These are phyloP conservation scores for Pan paniscus DNA, from an alignment of 2,113 vertebrate species.

Conservation along the genomic window DNA sequence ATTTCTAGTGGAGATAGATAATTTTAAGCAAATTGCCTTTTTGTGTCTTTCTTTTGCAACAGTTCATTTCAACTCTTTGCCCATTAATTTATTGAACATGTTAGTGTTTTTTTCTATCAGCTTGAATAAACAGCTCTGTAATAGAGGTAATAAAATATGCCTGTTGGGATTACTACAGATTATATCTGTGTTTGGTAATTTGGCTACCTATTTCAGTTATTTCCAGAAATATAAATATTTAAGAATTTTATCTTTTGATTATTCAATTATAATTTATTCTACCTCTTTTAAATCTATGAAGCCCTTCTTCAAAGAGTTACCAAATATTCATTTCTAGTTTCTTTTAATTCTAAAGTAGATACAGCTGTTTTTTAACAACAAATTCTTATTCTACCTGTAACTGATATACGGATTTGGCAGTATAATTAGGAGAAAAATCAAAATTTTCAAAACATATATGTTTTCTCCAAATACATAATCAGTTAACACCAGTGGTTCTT, in stretches of 20 bases:
- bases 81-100: not conserved
- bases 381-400: not conserved
- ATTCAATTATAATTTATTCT: slow-evolving; percentile 9
- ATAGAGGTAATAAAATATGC: not conserved
- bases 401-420: not conserved
- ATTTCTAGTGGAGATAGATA: not conserved
- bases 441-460: not conserved
- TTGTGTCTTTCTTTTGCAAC: not conserved
- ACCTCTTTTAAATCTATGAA: not conserved
- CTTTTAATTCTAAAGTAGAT: not conserved
- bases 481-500: not conserved
- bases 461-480: not conserved
- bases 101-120: not conserved
- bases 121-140: not conserved
- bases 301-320: not conserved
- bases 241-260: not conserved
- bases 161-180: not conserved
- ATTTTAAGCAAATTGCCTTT: not conserved
- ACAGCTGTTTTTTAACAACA: not conserved
- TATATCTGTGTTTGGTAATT: not conserved
- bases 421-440: not conserved
- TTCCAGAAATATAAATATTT: not conserved
- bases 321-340: not conserved
- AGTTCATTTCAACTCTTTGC: not conserved
- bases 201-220: not conserved